Evolutionary conservation across 2,888 invertebrate genomes (phyloP).

Genomic region (Agriopis leucophaearia): DNA sequence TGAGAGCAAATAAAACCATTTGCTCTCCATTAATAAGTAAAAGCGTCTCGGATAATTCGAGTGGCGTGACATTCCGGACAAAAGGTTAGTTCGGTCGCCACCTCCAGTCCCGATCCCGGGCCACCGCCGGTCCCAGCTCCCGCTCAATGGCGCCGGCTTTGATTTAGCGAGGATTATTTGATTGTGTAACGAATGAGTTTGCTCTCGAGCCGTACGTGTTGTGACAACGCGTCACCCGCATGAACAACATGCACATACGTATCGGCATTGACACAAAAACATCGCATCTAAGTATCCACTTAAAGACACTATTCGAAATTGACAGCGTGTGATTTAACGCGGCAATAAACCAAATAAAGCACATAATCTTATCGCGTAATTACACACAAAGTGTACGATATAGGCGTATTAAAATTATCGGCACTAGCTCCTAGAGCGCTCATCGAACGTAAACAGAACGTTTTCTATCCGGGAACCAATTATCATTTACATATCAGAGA

Average conservation of each 20-base stretch:
- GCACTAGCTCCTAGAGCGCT: constrained; percentile 71
- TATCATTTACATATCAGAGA: constrained; percentile 85
- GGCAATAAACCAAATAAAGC: constrained; percentile 56
- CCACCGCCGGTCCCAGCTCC: constrained; percentile 50
- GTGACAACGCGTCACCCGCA: constrained; percentile 6
- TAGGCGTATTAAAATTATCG: constrained; percentile 73
- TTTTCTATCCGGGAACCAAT: constrained; percentile 84
- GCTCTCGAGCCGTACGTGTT: constrained; percentile 23
- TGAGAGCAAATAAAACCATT: constrained; percentile 84
- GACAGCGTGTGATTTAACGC: constrained; percentile 44
- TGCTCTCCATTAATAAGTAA: constrained; percentile 81
- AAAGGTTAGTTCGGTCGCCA: constrained; percentile 61
- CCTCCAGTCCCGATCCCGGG: constrained; percentile 37
- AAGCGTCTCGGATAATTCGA: constrained; percentile 76
- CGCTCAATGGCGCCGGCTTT: constrained; percentile 56
- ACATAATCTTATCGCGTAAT: constrained; percentile 72
- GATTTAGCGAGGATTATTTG: constrained; percentile 64
- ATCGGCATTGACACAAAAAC: constrained; percentile 20
- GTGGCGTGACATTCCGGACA: constrained; percentile 73
- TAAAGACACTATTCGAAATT: constrained; percentile 35
- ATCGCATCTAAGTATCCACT: constrained; percentile 27
- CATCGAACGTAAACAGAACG: constrained; percentile 78
- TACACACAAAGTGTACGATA: constrained; percentile 64
- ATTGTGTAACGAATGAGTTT: constrained; percentile 60
- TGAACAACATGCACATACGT: background rate